Evolutionary conservation across 2,888 invertebrate species (phyloP), one percentile per base, ranked within the genome.

Genomic region (Halictus ligatus): DNA sequence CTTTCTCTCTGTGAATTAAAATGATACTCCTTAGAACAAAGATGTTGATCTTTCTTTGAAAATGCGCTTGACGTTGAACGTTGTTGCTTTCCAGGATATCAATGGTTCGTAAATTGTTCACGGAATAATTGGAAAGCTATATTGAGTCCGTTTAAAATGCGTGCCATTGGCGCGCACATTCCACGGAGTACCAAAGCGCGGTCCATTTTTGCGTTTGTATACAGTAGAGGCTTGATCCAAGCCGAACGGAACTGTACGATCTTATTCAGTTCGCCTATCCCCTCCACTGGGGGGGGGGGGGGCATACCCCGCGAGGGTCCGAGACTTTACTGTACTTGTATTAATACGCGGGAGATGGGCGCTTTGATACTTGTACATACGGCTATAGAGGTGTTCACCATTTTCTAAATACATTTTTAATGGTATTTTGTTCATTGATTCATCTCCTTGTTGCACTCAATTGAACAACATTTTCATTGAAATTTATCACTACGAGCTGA

Each of bases 41-140:
- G n/a, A 58, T n/a, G n/a, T 58, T 58, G n/a, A n/a, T 58, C 58
- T 10, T 58, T 58, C 58, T 58, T 58, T 58, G 58, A 58, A 58
- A 58, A n/a, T n/a, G 58, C 3, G n/a, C 58, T 58, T 58, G 58
- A 4, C 58, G 3, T 58, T n/a, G 12, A n/a, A 58, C 21, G n/a
- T 12, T 12, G n/a, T 12, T 58, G n/a, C 58, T 12, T n/a, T n/a
- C 4, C 54, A 54, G 54, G 10, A n/a, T 54, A 54, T 21, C 21
- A 10, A 21, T 8, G 54, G 21, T 21, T 54, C 10, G 54, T 54
- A 3, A 54, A 54, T 54, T 54, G 21, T n/a, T 21, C 21, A n/a
- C 54, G 54, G 54, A n/a, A 54, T 21, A 10, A n/a, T 54, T 54
- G 54, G 10, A n/a, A n/a, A 10, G 21, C 21, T 21, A 21, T 0